Conservation (phyloP, 1,140 invertebrate species). For the Samia ricini region DNA sequence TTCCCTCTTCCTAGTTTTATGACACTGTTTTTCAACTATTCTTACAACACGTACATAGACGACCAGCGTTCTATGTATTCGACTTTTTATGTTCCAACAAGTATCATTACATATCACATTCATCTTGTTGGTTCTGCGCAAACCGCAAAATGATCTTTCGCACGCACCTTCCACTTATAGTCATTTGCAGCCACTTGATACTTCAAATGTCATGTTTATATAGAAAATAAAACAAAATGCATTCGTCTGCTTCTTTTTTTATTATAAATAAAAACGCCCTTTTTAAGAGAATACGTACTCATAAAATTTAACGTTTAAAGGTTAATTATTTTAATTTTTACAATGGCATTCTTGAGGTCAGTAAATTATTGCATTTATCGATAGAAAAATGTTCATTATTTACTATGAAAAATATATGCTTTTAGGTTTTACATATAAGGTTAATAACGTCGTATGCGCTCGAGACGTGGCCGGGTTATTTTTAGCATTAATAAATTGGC, state of each 20-base stretch:
- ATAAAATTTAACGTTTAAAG: too few species aligned
- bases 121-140: constrained; percentile 43
- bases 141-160: constrained; percentile 56
- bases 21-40: constrained; percentile 20
- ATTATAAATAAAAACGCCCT: constrained; percentile 7
- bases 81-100: constrained; percentile 24
- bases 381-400: constrained; percentile 16
- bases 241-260: constrained; percentile 28
- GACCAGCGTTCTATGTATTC: constrained; percentile 38
- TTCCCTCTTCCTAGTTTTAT: constrained; percentile 39
- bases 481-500: constrained; percentile 76
- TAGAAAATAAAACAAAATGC: too few species aligned
- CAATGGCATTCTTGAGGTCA: constrained; percentile 36
- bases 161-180: constrained; percentile 44
- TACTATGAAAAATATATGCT: constrained; percentile 15
- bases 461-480: constrained; percentile 68
- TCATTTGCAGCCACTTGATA: constrained; percentile 36
- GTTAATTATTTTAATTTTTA: constrained; percentile 23
- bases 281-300: too few species aligned
- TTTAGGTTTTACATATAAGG: constrained; percentile 62
- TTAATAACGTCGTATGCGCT: constrained; percentile 65
- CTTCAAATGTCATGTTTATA: constrained; percentile 29
- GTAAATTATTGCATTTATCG: constrained; percentile 47
- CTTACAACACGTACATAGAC: constrained; percentile 56
- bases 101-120: constrained; percentile 24